Base-by-base conservation (phyloP, 1,140 invertebrate species). In the Antheraea pernyi region DNA sequence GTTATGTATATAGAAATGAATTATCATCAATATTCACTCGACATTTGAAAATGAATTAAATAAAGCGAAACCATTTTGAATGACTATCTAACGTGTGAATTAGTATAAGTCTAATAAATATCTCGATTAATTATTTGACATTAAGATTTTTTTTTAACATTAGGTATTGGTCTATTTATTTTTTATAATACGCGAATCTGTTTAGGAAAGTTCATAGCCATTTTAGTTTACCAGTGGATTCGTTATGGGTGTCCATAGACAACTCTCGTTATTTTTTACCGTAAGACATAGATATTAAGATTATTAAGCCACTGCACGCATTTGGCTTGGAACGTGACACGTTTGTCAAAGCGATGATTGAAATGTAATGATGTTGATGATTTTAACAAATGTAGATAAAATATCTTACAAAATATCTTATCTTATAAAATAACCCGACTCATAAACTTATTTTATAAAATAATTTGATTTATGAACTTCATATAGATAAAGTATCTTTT, bases 221-320 rank as follows among this genome's bases (percentile, higher is more conserved):
- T 81, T 81, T 58, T 81, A 77, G 69, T 73, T 84, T 73, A 76
- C 73, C 74, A 76, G 69, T 73, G 68, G 65, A 67, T 46, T 60
- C 68, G 37, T 53, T 53, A 42, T 42, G 39, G 11, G 39, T 59
- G 75, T 79, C 85, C 86, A 88, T 91, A 89, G 87, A 82, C 89
- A 91, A 88, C 74, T 83, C 87, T 88, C 86, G 78, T 82, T 82
- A 81, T 83, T 65, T 74, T 81, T 82, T 89, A 87, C 84, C 82
- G 79, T 89, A 88, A 88, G 85, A 88, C 83, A 83, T 91, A 91
- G 85, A 84, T 87, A 81, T 76, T 89, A 89, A 88, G 85, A 53
- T 16, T 63, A 48, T 65, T 65, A 65, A 65, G 64, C 64, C 64
- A 65, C 46, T 39, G 46, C 11, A n/a, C 46, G 39, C 39, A 42